Conservation (phyloP, 1,140 invertebrate species). For the Vanessa tameamea region DNA sequence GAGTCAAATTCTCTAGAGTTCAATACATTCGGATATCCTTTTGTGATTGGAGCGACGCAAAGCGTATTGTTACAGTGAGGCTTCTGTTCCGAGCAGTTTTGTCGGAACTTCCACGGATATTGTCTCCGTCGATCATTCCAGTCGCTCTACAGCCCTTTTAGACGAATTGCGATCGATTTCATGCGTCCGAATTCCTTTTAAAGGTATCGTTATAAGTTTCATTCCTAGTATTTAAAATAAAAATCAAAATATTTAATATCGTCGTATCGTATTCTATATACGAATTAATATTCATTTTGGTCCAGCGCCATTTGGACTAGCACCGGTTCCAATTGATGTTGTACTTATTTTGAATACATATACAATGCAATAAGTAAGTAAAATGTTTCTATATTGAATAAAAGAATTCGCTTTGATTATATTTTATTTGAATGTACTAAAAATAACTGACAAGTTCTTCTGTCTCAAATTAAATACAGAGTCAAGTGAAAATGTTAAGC, state of each 20-base stretch:
- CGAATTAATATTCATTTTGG: no score
- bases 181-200: conserved; percentile 10
- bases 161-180: conserved; percentile 24
- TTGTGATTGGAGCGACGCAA: conserved; percentile 72
- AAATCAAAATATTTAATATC: not conserved
- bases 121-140: conserved; percentile 51
- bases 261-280: no score
- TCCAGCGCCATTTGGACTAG: no score
- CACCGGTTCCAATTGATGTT: no score
- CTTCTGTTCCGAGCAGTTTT: conserved; percentile 63
- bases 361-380: no score
- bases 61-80: conserved; percentile 69
- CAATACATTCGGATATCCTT: conserved; percentile 74
- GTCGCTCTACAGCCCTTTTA: conserved; percentile 24
- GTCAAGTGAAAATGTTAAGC: no score
- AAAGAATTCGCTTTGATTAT: no score
- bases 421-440: no score
- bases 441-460: no score
- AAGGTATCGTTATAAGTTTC: not conserved
- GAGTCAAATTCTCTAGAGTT: conserved; percentile 61
- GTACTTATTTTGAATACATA: no score
- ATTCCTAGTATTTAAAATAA: not conserved
- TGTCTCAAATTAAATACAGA: no score
- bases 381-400: no score
- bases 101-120: conserved; percentile 54